Base-by-base conservation (phyloP, 2,797 vertebrate species). In the Propithecus deckenii region DNA sequence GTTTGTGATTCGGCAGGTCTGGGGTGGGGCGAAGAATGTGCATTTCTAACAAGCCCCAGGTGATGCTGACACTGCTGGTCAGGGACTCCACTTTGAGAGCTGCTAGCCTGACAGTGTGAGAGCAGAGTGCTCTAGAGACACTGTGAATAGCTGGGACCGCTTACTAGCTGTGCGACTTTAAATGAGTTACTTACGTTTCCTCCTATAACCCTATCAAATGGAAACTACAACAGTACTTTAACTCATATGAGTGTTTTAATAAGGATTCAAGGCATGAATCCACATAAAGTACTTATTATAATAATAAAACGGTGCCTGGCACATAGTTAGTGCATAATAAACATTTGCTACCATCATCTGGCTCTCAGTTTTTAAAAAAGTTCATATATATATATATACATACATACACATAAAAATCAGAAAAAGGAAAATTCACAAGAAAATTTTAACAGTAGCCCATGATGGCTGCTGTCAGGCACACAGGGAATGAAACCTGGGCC, bases 41-140 rank as follows among this genome's bases (percentile, higher is more conserved):
- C 35, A 17, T 41, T 74, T n/a, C 61, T 75, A 15, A 65, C 25
- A 65, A 7, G 2, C 3, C 11, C 67, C 41, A 18, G 50, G 84
- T 30, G 48, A 38, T 38, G 11, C 32, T 4, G 48, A 1, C 4
- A 50, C 41, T n/a, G 20, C 20, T 28, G 30, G 30, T 25, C 2
- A 2, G 50, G 38, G 41, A 32, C n/a, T 17, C 75, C 25, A 50
- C 61, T 50, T 17, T 43, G 72, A 23, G 55, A 38, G 38, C 15
- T 3, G 9, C 25, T 7, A 32, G 43, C 72, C 25, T 3, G 28
- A 18, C 1, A 9, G 22, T 4, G 1, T 7, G 4, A 63, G 23
- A 76, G 59, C 25, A 38, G 65, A 43, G 25, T 25, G 67, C 59
- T 72, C 59, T 18, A 50, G 3, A 13, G 61, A 35, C 46, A 3